Evolutionary conservation across 2,797 vertebrate genomes (phyloP), one percentile per base, ranked within the genome.

Genomic region (Mionectes olivaceus): DNA sequence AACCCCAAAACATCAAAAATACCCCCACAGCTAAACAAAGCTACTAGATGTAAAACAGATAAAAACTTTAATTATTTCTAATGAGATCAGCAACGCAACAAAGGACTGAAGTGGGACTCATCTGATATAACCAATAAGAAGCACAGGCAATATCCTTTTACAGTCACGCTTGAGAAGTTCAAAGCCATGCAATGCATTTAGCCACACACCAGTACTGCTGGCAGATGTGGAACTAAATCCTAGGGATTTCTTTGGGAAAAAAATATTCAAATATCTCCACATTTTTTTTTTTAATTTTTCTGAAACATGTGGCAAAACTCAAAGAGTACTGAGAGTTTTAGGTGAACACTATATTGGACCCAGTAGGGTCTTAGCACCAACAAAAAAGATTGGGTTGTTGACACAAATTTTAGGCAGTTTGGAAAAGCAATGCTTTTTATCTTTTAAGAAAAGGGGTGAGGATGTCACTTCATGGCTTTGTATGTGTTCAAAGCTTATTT

Each of bases 21-120:
- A 83, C 5, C 1, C 14, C 7, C 14, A 27, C 63, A 81, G 18
- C 9, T 70, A 93, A 95, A 68, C 43, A 90, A 86, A 89, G 43
- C 64, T 82, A 32, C 60, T 87, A 91, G 74, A 91, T 47, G 32
- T 44, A 67, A 93, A 75, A 24, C 49, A 32, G 77, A 91, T 63
- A 92, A 88, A 90, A 92, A 78, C 37, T 74, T 86, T 80, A 87
- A 91, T 91, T 96, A 88, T 84, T 91, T 89, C 64, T 91, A 94
- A 95, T 82, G 71, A 94, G 63, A 80, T 84, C 83, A 94, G 60
- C 64, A 82, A 78, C 78, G n/a, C 49, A 89, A 78, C 37, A 89
- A 90, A 92, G 37, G 39, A 18, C 43, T 90, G 73, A 77, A 86
- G 53, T 44, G 50, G 22, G 19, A 75, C 33, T 90, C 56, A 65